Evolutionary conservation across 1,140 invertebrate genomes (phyloP), one percentile per base, ranked within the genome.

Genomic region (Zaprionus taronus): DNA sequence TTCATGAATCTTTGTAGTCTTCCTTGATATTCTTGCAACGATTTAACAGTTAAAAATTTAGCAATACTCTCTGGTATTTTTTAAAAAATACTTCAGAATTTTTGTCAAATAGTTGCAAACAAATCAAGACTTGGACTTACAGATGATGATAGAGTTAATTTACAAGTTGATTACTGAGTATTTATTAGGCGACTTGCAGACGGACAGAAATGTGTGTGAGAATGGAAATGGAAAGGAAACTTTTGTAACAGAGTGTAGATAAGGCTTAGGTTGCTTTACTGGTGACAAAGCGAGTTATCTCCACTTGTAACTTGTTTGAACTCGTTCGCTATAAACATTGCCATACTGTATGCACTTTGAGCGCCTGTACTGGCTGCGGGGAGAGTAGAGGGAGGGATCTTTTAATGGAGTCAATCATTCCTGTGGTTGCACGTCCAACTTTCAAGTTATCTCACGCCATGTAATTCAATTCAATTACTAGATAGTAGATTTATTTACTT

Each of bases 401-500:
- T 14, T 51, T 14, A 11, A 62, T 44, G 38, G 12, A 28, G 17
- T 31, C 49, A 55, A 61, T 61, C 67, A 70, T 53, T 38, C 57
- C 47, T 62, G 11, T 61, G 66, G 66, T 51, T 69, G 56, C 31
- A 60, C 60, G 58, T 44, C 49, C 34, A 26, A 56, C 26, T 31
- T 55, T 34, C 28, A 14, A 34, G 17, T 63, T 56, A 6, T 53
- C 56, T 41, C 5, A 61, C 60, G 63, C 63, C 66, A 66, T 58
- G 22, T 67, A 65, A 58, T 67, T 55, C 11, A 56, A 63, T 67
- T 44, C 31, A 55, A 70, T 72, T 55, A 71, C 61, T 65, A 58
- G 20, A 26, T 72, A 72, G 41, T 71, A 56, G 41, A 49, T 72
- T 17, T 38, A 36, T 20, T 58, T 64, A 51, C 47, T 31, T 53